A percentile compares a stretch with the other conserved stretches of the same genome.
phyloP scores from a whole-genome alignment of 2,888 invertebrate species.

The Malthinus seriepunctatus region DNA sequence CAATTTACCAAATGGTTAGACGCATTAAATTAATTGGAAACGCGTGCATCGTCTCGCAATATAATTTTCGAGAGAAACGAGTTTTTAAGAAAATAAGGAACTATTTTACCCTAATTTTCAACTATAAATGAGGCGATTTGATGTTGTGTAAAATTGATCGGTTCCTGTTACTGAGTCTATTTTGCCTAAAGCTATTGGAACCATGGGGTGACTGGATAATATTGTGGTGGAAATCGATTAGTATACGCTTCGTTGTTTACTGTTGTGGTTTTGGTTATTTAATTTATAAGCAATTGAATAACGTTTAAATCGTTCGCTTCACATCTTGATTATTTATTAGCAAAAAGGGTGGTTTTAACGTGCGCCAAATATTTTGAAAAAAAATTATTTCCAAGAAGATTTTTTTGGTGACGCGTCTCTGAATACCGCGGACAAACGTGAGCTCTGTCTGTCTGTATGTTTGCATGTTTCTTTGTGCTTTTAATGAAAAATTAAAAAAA shows the following conservation, averaged over 20 bases:
- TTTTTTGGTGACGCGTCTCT: slow-evolving; percentile 28
- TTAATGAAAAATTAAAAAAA: slow-evolving; percentile 6
- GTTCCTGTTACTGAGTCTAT: slow-evolving; percentile 44
- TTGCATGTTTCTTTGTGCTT: slow-evolving; percentile 35
- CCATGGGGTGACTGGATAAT: slow-evolving; percentile 26
- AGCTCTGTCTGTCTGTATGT: slow-evolving; percentile 45
- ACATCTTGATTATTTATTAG: too few species aligned
- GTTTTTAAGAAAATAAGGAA: slow-evolving; percentile 23
- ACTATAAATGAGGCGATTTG: slow-evolving; percentile 41
- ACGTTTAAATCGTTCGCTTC: background rate
- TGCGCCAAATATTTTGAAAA: too few species aligned
- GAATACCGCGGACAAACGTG: slow-evolving; percentile 53
- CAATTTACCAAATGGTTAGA: slow-evolving; percentile 9
- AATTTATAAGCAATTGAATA: slow-evolving; percentile 13
- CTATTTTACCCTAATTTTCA: slow-evolving; percentile 31
- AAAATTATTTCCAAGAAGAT: background rate
- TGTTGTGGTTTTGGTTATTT: slow-evolving; percentile 22
- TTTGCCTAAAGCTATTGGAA: slow-evolving; percentile 27
- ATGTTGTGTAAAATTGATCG: slow-evolving; percentile 56
- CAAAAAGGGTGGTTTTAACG: too few species aligned
- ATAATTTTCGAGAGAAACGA: slow-evolving; percentile 23
- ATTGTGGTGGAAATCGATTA: slow-evolving; percentile 32
- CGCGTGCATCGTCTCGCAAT: slow-evolving; percentile 18
- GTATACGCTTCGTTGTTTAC: slow-evolving; percentile 25
- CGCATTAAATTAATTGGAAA: slow-evolving; percentile 13